Percentiles rank a stretch among this genome's conserved stretches.
Evolutionary conservation across 2,888 invertebrate genomes (phyloP).

Genomic region (Bimastos eiseni): DNA sequence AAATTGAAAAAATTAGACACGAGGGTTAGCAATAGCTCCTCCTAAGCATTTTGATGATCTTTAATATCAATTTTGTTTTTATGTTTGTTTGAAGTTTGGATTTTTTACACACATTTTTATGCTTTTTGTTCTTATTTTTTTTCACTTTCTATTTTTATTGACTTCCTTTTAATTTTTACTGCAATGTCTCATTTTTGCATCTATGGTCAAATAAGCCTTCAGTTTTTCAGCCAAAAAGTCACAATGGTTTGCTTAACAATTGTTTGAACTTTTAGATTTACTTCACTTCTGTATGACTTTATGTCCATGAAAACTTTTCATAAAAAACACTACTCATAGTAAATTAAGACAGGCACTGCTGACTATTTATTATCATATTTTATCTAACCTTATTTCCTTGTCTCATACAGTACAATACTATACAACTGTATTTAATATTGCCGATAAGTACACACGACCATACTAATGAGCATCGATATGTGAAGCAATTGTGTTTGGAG

Average conservation of each 20-base stretch:
- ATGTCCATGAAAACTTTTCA: no score
- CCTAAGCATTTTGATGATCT: not conserved
- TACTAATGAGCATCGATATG: no score
- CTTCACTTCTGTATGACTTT: not conserved
- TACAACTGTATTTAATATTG: no score
- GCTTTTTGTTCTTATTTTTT: not conserved
- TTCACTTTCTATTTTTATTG: not conserved
- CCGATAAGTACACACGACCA: no score
- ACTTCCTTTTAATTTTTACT: not conserved
- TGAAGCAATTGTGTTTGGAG: no score
- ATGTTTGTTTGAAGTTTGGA: not conserved
- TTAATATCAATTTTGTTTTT: not conserved
- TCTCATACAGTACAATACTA: no score
- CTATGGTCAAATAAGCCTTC: not conserved
- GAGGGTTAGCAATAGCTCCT: conserved; percentile 41
- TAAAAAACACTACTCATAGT: not conserved
- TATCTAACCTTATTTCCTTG: no score
- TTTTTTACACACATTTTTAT: not conserved
- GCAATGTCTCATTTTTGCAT: no score
- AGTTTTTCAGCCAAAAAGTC: not conserved
- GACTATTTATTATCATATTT: not conserved
- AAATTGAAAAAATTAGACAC: conserved; percentile 53
- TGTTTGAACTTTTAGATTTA: not conserved
- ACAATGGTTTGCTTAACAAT: not conserved
- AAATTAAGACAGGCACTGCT: not conserved